These are phyloP conservation scores for Cavia aperea DNA, from an alignment of 2,113 vertebrate genomes.

Conservation along the genomic window DNA sequence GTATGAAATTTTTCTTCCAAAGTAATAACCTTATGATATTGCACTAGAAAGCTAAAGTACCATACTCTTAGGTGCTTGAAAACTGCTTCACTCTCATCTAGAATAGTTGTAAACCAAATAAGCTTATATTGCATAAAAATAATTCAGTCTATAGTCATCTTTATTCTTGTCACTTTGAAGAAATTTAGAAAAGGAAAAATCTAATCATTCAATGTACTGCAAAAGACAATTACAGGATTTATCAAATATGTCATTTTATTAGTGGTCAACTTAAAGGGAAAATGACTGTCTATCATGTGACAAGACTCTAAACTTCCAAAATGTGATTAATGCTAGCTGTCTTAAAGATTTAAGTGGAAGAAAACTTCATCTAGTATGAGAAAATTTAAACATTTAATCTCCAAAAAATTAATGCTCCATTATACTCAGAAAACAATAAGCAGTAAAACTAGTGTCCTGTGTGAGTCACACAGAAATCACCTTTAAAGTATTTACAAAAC, in stretches of 20 bases:
- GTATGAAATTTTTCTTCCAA: conserved; percentile 58
- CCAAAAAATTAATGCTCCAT: neutral
- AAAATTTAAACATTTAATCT: neutral
- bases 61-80: neutral
- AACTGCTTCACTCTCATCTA: conserved; percentile 37
- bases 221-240: neutral
- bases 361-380: neutral
- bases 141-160: neutral
- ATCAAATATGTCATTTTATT: conserved; percentile 31
- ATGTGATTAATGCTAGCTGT: conserved; percentile 21
- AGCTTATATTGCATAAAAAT: conserved; percentile 18
- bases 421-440: conserved; percentile 36
- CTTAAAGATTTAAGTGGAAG: neutral
- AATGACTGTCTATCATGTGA: neutral
- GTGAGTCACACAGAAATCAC: conserved; percentile 5
- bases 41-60: conserved; percentile 20
- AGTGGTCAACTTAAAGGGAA: neutral
- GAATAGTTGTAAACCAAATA: conserved; percentile 25
- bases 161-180: conserved; percentile 12
- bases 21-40: conserved; percentile 41
- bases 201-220: neutral
- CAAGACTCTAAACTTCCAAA: conserved; percentile 15
- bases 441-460: neutral
- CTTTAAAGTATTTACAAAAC: conserved; percentile 16
- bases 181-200: conserved; percentile 8